Base-by-base conservation (phyloP, 2,797 vertebrate genomes). In the Spinibarbus caldwelli region DNA sequence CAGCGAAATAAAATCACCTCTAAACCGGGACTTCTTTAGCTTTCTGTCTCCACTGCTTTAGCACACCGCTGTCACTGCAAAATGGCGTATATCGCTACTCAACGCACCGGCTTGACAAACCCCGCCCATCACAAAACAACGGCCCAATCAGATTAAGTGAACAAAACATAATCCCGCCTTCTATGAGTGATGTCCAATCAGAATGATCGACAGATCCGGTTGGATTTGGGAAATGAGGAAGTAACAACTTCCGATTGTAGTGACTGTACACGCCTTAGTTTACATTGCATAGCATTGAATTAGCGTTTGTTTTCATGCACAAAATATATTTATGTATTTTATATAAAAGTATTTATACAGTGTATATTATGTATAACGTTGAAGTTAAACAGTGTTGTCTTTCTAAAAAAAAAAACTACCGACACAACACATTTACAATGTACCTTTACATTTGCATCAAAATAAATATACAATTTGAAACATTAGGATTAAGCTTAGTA, bases 21-120 rank as follows among this genome's bases (percentile, higher is more conserved):
- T 92, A 73, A 91, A 92, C 90, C 83, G 90, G 91, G 87, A 90
- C 91, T 95, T 94, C 93, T 93, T 87, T 92, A 93, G 92, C 91
- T 91, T 94, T 94, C 91, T 90, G 88, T 91, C 90, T 92, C 92
- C 90, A 72, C 86, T 76, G 83, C 57, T 90, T 79, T 81, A 81
- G 71, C 79, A 62, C 92, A 92, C 91, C 91, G 90, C 93, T 92
- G 94, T 93, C 93, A 95, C 92, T 93, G 91, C 94, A 96, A 96
- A 96, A 96, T 96, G 95, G 95, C 95, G 95, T 95, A 93, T 94
- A 93, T 94, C 92, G 92, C 94, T 94, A 91, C 92, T 86, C 93
- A 80, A 89, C 91, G 88, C 92, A 76, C 87, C 87, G 86, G 87
- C 78, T 49, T 80, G n/a, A 26, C 17, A 36, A 29, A n/a, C 64